Percentiles rank a stretch among this genome's conserved stretches.
Evolutionary conservation across 1,140 invertebrate genomes (phyloP).

Genomic region (Sipha flava): DNA sequence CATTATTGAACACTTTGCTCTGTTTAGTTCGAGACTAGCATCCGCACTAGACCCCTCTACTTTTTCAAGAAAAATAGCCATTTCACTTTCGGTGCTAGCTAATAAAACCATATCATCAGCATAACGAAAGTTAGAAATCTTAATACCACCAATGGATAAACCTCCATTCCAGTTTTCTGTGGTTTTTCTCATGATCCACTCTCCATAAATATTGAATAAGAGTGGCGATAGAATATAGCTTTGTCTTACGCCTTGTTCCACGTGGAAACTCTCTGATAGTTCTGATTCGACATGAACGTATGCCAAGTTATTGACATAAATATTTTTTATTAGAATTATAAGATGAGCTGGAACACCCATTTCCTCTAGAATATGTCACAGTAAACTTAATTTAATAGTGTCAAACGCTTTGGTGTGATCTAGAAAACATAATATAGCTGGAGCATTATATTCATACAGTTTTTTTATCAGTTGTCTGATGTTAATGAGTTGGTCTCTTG

Average conservation of each 20-base stretch:
- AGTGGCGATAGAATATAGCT: neutral
- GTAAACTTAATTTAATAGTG: neutral
- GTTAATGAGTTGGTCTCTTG: neutral
- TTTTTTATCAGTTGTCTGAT: neutral
- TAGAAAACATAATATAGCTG: neutral
- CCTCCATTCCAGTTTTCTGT: neutral
- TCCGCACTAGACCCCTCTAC: neutral
- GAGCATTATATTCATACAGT: neutral
- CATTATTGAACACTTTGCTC: neutral
- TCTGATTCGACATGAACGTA: neutral
- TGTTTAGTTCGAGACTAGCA: neutral
- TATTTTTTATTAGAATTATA: neutral
- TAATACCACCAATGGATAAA: neutral
- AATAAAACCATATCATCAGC: constrained; percentile 15
- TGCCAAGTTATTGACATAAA: neutral
- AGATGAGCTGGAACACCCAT: neutral
- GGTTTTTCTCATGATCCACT: neutral
- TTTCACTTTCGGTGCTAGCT: neutral
- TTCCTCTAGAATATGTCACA: neutral
- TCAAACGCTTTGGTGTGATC: neutral
- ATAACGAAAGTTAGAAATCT: constrained; percentile 15
- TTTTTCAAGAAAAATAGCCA: neutral
- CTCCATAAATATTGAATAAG: neutral
- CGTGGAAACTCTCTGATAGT: neutral
- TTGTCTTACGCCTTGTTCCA: neutral